Evolutionary conservation across 2,888 invertebrate species (phyloP).

Genomic region (Xestia sexstrigata): DNA sequence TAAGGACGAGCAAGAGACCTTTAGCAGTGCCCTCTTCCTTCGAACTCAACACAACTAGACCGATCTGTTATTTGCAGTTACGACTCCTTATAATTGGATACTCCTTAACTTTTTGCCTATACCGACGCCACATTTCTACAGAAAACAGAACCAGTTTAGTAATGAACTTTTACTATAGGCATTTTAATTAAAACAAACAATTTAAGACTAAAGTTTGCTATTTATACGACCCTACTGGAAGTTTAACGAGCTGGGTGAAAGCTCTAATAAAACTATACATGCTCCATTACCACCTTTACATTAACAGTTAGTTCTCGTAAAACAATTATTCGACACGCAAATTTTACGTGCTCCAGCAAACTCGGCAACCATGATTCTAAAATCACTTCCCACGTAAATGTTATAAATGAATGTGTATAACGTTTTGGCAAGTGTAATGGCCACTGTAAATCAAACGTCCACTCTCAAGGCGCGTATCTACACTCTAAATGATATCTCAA

Average conservation of each 20-base stretch:
- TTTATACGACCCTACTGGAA: background rate
- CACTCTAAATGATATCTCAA: constrained; percentile 49
- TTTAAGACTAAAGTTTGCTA: constrained; percentile 27
- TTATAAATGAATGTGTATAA: constrained; percentile 46
- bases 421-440: constrained; percentile 59
- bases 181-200: constrained; percentile 38
- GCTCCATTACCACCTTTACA: constrained; percentile 9
- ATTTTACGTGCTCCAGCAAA: constrained; percentile 28
- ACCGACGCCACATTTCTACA: constrained; percentile 18
- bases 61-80: constrained; percentile 31
- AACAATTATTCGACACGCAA: constrained; percentile 30
- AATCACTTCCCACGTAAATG: constrained; percentile 57
- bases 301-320: constrained; percentile 18
- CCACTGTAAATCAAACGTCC: constrained; percentile 54
- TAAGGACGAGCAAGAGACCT: constrained; percentile 59
- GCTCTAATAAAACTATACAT: constrained; percentile 27
- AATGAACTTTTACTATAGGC: constrained; percentile 30
- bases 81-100: constrained; percentile 30
- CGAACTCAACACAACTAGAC: constrained; percentile 39
- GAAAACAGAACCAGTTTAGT: constrained; percentile 18
- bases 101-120: constrained; percentile 32
- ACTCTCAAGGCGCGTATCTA: constrained; percentile 55
- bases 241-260: constrained; percentile 21
- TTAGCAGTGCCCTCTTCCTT: constrained; percentile 52
- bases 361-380: constrained; percentile 38